Percentiles rank a stretch among this genome's conserved stretches.
Evolutionary conservation across 2,797 vertebrate species (phyloP).

Genomic region (Columba guinea): DNA sequence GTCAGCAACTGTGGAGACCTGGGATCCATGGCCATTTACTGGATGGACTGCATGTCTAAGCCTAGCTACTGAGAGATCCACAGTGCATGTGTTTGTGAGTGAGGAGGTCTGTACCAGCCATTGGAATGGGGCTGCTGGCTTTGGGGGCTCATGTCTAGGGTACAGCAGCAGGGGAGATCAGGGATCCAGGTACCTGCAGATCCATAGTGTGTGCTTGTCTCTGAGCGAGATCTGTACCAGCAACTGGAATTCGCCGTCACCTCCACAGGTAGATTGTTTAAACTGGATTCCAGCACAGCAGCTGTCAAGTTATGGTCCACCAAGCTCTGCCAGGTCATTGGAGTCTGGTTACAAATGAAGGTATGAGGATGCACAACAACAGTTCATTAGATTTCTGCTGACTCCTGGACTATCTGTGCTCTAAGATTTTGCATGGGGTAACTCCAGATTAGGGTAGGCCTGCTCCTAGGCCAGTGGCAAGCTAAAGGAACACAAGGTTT

Average conservation of each 20-base stretch:
- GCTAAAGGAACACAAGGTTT: not conserved
- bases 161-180: rapidly evolving
- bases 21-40: not conserved
- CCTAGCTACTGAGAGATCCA: not conserved
- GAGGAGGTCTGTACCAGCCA: not conserved
- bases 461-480: not conserved
- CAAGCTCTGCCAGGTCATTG: rapidly evolving
- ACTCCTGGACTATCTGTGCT: not conserved
- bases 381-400: not conserved
- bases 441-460: too few relatives aligned
- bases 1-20: not conserved
- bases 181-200: not conserved
- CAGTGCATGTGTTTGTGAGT: not conserved
- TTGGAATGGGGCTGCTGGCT: not conserved
- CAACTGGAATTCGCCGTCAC: not conserved
- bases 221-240: not conserved
- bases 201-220: not conserved
- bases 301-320: not conserved
- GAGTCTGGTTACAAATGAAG: not conserved
- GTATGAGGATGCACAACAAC: not conserved
- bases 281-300: not conserved
- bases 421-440: not conserved
- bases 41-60: not conserved
- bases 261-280: not conserved
- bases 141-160: not conserved